Conservation (phyloP, 2,113 vertebrate genomes). For the Amblyornis subalaris region DNA sequence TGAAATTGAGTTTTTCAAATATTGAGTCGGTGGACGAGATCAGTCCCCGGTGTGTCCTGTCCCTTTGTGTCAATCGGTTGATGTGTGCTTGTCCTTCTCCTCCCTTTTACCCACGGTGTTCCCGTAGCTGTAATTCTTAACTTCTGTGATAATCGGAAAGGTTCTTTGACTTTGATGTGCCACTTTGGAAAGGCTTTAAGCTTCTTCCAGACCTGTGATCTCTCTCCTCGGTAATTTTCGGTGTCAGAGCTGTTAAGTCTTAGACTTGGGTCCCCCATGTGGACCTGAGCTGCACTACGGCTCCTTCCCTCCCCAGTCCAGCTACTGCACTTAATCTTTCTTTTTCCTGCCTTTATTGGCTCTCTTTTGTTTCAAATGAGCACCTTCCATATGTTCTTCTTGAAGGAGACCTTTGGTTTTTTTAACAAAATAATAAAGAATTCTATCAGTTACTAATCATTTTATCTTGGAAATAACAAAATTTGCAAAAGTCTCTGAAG, state of each 20-base stretch:
- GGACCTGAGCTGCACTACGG: slow-evolving; percentile 26
- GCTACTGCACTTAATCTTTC: neutral
- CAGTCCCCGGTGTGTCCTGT: neutral
- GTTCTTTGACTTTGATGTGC: neutral
- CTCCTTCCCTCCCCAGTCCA: neutral
- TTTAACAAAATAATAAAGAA: neutral
- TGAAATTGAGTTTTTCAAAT: neutral
- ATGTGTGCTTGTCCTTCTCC: neutral
- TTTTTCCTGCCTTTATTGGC: neutral
- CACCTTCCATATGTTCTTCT: neutral
- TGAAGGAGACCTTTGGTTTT: neutral
- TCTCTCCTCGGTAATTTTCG: neutral
- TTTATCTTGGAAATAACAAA: neutral
- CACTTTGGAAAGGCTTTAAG: accelerated
- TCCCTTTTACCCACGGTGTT: neutral
- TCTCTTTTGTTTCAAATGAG: neutral
- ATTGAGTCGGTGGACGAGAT: accelerated
- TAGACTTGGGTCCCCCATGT: slow-evolving; percentile 39
- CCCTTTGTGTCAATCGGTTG: accelerated
- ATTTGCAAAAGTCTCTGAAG: neutral
- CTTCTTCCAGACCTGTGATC: neutral
- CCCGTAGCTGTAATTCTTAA: neutral
- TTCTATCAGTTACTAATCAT: neutral
- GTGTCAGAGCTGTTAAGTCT: neutral
- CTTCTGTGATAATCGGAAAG: neutral